Evolutionary conservation across 2,113 vertebrate genomes (phyloP).

Genomic region (Nettapus auritus): DNA sequence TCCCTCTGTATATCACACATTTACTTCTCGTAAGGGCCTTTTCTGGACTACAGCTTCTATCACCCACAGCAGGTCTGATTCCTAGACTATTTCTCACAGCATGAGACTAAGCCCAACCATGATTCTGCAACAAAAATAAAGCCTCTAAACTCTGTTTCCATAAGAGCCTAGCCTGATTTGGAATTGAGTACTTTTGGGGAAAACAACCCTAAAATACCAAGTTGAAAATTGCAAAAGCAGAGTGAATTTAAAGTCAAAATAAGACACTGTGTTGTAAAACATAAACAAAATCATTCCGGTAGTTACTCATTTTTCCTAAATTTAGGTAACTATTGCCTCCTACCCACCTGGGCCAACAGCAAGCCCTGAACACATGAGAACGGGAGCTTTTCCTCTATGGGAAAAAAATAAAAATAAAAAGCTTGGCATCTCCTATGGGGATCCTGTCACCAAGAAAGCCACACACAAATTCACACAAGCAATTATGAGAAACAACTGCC

Average conservation of each 20-base stretch:
- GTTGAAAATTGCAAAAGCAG: neutral
- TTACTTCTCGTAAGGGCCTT: neutral
- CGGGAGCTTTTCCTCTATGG: neutral
- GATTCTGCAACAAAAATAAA: neutral
- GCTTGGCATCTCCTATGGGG: neutral
- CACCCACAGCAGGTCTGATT: neutral
- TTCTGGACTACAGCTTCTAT: neutral
- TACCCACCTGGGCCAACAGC: neutral
- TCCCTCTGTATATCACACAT: neutral
- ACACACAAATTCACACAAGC: neutral
- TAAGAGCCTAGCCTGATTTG: neutral
- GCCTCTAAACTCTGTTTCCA: rapidly evolving
- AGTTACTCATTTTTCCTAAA: neutral
- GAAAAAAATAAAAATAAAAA: neutral
- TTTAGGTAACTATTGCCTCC: neutral
- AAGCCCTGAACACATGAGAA: neutral
- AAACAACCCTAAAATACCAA: neutral
- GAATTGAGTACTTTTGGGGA: neutral
- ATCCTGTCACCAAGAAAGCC: neutral
- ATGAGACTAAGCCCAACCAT: neutral
- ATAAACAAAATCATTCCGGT: neutral
- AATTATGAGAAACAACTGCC: neutral
- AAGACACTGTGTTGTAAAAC: neutral
- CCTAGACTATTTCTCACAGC: neutral
- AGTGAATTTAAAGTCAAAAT: neutral